These are phyloP conservation scores for Apostichopus parvimensis DNA, from an alignment of 35 echinoderm and acorn worm species.

Conservation along the genomic window DNA sequence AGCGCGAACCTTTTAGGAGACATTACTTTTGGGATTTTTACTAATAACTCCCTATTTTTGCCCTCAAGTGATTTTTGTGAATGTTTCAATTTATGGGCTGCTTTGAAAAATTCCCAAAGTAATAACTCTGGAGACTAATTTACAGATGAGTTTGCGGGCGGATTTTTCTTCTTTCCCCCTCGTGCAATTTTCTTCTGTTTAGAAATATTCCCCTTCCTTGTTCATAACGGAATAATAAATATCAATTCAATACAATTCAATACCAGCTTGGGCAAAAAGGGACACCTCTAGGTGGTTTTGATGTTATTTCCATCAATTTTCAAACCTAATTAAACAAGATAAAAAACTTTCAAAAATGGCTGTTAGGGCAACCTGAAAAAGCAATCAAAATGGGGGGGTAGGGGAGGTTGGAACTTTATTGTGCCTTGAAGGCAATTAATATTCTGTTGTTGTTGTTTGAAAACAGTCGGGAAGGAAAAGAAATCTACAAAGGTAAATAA, in stretches of 20 bases:
- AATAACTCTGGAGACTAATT: too few species aligned
- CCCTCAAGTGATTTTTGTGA: neutral
- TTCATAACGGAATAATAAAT: neutral
- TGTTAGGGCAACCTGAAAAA: neutral
- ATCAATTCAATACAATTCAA: neutral
- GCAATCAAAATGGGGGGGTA: neutral
- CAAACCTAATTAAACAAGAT: neutral
- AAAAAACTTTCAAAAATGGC: neutral
- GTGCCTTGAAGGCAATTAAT: neutral
- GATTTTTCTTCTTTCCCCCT: neutral
- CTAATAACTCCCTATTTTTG: neutral
- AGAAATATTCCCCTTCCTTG: neutral
- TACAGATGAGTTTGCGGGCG: neutral
- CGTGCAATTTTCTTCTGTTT: neutral
- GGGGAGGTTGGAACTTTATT: neutral
- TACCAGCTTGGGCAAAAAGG: neutral
- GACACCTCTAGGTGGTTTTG: neutral
- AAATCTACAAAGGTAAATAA: neutral
- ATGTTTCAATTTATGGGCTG: constrained; percentile 2
- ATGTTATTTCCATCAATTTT: constrained; percentile 3
- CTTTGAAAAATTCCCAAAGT: neutral
- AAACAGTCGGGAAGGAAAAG: neutral
- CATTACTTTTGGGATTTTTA: neutral
- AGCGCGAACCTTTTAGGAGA: neutral
- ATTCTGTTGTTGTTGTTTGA: neutral